phyloP scores from a whole-genome alignment of 2,797 vertebrate genomes.

The Enteromius argenteus region DNA sequence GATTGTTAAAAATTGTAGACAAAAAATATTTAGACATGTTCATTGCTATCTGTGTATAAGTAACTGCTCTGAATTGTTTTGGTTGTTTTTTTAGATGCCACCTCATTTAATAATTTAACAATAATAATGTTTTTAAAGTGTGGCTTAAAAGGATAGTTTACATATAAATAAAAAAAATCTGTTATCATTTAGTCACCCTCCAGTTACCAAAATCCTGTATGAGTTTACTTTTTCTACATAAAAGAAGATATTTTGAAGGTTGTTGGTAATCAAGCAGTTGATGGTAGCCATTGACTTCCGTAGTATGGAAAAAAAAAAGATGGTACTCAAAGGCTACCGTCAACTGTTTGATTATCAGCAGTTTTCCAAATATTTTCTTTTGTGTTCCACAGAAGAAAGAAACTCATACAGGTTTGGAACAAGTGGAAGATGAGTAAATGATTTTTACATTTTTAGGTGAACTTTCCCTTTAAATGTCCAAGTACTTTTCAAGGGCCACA shows the following conservation, averaged over 20 bases:
- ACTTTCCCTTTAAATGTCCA: neutral
- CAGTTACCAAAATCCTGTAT: neutral
- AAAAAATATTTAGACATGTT: neutral
- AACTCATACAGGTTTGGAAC: neutral
- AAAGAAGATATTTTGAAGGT: neutral
- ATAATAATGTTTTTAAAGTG: too few relatives aligned
- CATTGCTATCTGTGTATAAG: neutral
- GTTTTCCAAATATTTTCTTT: neutral
- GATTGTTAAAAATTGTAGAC: neutral
- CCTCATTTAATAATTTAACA: neutral
- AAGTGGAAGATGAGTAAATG: neutral
- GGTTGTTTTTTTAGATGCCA: neutral
- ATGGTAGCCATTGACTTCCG: neutral
- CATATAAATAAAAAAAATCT: neutral
- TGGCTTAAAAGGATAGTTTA: neutral
- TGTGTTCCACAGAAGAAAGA: neutral
- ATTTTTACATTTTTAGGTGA: neutral
- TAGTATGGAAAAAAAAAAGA: neutral
- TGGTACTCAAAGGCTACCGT: neutral
- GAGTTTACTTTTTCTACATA: neutral
- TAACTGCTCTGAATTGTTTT: neutral
- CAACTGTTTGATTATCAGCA: neutral
- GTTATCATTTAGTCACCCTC: neutral
- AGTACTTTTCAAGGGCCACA: neutral
- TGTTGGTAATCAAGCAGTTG: neutral